These are phyloP conservation scores for Protula sp. DNA, from an alignment of 2,888 invertebrate species.

Conservation along the genomic window DNA sequence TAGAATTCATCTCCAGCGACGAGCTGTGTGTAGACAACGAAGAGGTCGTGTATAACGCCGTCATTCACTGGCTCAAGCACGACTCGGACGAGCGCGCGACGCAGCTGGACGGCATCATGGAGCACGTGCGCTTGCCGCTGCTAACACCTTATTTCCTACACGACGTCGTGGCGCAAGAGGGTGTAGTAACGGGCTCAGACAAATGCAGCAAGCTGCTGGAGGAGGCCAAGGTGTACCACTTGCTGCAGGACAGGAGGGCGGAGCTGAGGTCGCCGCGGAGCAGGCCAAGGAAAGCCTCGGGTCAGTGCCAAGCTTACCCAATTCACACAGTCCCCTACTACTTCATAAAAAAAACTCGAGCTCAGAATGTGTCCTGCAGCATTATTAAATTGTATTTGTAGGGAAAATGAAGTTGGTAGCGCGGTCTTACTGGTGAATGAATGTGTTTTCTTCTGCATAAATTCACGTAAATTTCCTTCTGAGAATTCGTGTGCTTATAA, in stretches of 20 bases:
- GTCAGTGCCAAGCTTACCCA: slow-evolving; percentile 21
- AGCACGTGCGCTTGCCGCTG: slow-evolving; percentile 56
- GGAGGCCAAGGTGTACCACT: slow-evolving; percentile 56
- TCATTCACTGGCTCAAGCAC: slow-evolving; percentile 55
- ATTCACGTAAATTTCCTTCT: too few relatives aligned
- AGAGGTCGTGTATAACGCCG: slow-evolving; percentile 56
- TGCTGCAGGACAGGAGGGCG: slow-evolving; percentile 54
- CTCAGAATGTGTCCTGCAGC: background rate
- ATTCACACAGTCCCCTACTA: background rate
- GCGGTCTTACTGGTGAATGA: too few relatives aligned
- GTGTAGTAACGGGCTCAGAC: slow-evolving; percentile 47
- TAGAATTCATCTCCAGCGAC: slow-evolving; percentile 56
- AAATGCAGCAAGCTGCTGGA: slow-evolving; percentile 54
- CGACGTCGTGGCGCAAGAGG: slow-evolving; percentile 54
- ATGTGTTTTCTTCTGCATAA: too few relatives aligned
- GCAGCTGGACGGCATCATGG: slow-evolving; percentile 43
- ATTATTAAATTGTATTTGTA: background rate
- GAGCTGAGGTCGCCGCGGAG: slow-evolving; percentile 52
- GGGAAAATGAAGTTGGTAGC: background rate
- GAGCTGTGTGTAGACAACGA: slow-evolving; percentile 56
- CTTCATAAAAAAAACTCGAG: background rate
- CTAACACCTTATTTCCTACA: slow-evolving; percentile 57
- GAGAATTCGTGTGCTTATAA: too few relatives aligned
- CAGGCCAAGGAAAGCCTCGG: slow-evolving; percentile 52
- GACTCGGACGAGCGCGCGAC: slow-evolving; percentile 36